Evolutionary conservation across 2,888 invertebrate species (phyloP).

Genomic region (Tillus elongatus): DNA sequence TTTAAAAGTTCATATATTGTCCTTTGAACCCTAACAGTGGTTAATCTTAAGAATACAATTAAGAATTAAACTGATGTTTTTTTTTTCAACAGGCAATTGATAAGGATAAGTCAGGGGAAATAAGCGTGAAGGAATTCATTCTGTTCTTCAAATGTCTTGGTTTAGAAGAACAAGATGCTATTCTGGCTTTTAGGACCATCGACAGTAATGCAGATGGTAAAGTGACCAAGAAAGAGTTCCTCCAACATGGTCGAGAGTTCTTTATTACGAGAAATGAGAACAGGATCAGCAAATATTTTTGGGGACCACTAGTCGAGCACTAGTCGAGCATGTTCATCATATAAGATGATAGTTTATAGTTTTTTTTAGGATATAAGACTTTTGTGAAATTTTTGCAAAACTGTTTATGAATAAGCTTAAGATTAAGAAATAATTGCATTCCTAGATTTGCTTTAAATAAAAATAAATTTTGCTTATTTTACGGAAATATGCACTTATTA

Average conservation of each 20-base stretch:
- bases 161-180: slow-evolving; percentile 63
- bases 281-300: slow-evolving; percentile 73
- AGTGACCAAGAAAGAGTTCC: slow-evolving; percentile 67
- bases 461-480: too few relatives aligned
- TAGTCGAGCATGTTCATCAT: too few relatives aligned
- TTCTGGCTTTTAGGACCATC: slow-evolving; percentile 67
- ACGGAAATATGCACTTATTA: too few relatives aligned
- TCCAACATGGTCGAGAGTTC: slow-evolving; percentile 70
- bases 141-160: slow-evolving; percentile 74
- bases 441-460: too few relatives aligned
- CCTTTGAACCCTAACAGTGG: too few relatives aligned
- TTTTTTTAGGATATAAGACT: neutral
- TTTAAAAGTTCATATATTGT: too few relatives aligned
- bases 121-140: slow-evolving; percentile 73
- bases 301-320: slow-evolving; percentile 66
- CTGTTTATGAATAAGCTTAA: neutral
- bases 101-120: slow-evolving; percentile 67
- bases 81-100: slow-evolving; percentile 65
- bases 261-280: slow-evolving; percentile 68
- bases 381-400: neutral
- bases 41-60: too few relatives aligned
- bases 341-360: too few relatives aligned
- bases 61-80: slow-evolving; percentile 8
- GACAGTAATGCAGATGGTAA: slow-evolving; percentile 73
- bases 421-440: too few relatives aligned